These are phyloP conservation scores for Psophia crepitans DNA, from an alignment of 2,113 vertebrate species.

Conservation along the genomic window DNA sequence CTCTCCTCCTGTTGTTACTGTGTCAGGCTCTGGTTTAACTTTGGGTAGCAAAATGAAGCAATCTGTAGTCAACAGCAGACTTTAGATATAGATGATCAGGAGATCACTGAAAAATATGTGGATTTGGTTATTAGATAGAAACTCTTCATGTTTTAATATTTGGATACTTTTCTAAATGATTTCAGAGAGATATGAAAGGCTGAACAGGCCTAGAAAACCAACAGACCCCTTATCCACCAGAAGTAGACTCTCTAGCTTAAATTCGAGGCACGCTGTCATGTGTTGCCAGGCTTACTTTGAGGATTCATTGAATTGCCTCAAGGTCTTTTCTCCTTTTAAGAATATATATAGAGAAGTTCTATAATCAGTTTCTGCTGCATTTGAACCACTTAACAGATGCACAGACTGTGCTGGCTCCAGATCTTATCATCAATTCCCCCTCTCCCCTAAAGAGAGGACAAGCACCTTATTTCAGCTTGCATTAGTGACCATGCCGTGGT, in stretches of 20 bases:
- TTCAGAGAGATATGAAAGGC: background rate
- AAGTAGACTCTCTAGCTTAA: background rate
- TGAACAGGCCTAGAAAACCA: background rate
- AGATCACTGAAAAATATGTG: background rate
- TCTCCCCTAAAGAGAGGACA: constrained; percentile 31
- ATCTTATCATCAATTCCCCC: constrained; percentile 56
- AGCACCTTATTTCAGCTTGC: constrained; percentile 21
- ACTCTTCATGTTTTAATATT: background rate
- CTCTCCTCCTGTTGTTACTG: background rate
- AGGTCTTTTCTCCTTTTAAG: constrained; percentile 6
- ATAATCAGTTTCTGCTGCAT: constrained; percentile 41
- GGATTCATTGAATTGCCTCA: background rate
- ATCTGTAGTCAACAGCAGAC: background rate
- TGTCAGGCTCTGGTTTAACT: background rate
- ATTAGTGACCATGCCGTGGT: constrained; percentile 18
- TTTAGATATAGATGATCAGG: background rate
- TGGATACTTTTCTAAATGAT: background rate
- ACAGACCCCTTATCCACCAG: background rate
- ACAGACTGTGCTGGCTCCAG: constrained; percentile 60
- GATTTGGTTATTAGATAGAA: background rate
- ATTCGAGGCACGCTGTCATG: background rate
- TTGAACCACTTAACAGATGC: constrained; percentile 16
- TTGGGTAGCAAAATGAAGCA: background rate
- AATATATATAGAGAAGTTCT: background rate
- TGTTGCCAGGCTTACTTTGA: background rate